These are phyloP conservation scores for Pherbina coryleti DNA, from an alignment of 2,888 invertebrate species.

Conservation along the genomic window DNA sequence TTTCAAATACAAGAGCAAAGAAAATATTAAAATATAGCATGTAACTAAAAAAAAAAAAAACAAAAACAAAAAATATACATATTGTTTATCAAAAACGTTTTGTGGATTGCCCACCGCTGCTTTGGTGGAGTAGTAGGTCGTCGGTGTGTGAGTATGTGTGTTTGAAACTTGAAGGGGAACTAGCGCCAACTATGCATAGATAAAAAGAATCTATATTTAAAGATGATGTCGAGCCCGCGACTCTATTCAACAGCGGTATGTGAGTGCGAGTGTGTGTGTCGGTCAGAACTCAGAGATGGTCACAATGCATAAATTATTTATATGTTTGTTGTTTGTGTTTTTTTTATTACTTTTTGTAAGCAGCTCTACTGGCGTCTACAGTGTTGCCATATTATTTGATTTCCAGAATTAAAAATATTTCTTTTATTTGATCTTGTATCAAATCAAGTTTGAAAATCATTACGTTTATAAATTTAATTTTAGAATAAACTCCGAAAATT, in stretches of 20 bases:
- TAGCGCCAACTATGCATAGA: neutral
- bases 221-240: constrained; percentile 54
- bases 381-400: too few relatives aligned
- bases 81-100: too few relatives aligned
- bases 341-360: neutral
- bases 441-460: too few relatives aligned
- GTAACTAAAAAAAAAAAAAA: neutral
- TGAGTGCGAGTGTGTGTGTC: neutral
- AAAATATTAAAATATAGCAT: constrained; percentile 15
- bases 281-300: constrained; percentile 22
- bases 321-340: neutral
- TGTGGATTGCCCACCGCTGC: too few relatives aligned
- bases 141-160: neutral
- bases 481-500: too few relatives aligned
- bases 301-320: neutral
- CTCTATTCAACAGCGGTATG: neutral
- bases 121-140: too few relatives aligned
- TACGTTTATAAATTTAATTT: too few relatives aligned
- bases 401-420: too few relatives aligned
- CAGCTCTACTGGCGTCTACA: too few relatives aligned
- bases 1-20: too few relatives aligned
- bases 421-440: too few relatives aligned
- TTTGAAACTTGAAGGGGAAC: neutral
- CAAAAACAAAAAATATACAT: neutral
- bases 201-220: constrained; percentile 54